Conservation (phyloP, 2,113 vertebrate genomes). For the Suncus etruscus region DNA sequence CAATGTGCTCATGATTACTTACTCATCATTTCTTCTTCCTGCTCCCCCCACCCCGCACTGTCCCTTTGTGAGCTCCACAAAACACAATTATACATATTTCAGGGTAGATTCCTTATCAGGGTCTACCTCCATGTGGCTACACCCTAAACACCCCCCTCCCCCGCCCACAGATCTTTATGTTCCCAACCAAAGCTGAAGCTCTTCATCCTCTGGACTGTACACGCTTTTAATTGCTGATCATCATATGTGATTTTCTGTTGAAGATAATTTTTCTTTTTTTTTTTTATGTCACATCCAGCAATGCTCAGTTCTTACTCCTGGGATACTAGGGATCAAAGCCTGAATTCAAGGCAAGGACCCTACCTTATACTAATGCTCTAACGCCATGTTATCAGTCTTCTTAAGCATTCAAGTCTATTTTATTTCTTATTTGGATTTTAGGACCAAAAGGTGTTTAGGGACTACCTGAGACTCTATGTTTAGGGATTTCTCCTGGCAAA, state of each 20-base stretch:
- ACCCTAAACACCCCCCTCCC: neutral
- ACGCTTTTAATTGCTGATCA: neutral
- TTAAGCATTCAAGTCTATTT: neutral
- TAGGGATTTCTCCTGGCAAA: too few relatives aligned
- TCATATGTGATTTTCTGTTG: neutral
- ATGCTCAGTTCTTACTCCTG: neutral
- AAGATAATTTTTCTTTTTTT: neutral
- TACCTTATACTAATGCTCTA: too few relatives aligned
- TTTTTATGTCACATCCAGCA: too few relatives aligned
- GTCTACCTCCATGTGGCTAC: fast-evolving
- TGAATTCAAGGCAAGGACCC: too few relatives aligned
- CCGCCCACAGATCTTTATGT: neutral
- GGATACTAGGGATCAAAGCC: too few relatives aligned
- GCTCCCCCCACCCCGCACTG: too few relatives aligned
- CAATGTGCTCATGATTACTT: neutral
- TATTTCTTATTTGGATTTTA: too few relatives aligned
- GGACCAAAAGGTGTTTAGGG: too few relatives aligned
- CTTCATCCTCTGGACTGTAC: neutral
- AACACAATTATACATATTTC: neutral
- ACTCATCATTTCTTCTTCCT: neutral
- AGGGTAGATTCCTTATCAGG: fast-evolving
- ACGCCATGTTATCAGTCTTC: neutral
- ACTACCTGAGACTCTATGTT: too few relatives aligned
- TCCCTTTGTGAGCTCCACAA: too few relatives aligned
- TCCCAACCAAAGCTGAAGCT: neutral